Evolutionary conservation across 2,888 invertebrate species (phyloP).

Genomic region (Drosophila cognata): DNA sequence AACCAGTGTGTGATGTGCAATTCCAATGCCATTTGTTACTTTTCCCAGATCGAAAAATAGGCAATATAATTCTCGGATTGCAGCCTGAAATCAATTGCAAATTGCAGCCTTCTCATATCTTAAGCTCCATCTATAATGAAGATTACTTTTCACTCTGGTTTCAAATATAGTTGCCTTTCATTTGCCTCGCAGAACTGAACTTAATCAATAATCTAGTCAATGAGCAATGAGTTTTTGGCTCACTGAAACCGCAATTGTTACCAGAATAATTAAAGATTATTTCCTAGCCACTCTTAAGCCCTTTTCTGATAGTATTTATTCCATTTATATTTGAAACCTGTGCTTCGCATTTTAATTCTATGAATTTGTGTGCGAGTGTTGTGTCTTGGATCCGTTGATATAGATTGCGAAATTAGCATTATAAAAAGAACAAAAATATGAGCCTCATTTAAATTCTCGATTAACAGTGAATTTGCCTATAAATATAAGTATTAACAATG

Average conservation of each 20-base stretch:
- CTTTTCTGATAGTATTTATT: fast-evolving
- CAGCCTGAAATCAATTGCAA: not conserved
- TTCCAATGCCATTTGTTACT: constrained; percentile 28
- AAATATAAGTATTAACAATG: too few relatives aligned
- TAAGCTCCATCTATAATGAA: not conserved
- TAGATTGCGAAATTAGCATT: not conserved
- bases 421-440: not conserved
- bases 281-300: fast-evolving
- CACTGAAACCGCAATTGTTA: not conserved
- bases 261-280: not conserved
- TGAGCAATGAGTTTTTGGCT: not conserved
- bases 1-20: constrained; percentile 28
- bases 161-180: not conserved
- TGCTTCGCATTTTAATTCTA: not conserved
- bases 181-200: not conserved
- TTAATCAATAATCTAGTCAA: not conserved
- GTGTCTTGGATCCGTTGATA: not conserved
- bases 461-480: not conserved
- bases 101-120: not conserved
- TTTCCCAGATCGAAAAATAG: not conserved
- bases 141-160: not conserved
- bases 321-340: not conserved
- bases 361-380: not conserved
- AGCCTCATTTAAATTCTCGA: not conserved
- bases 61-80: not conserved